These are phyloP conservation scores for Siniperca obscura DNA, from an alignment of 2,797 vertebrate genomes.

Conservation along the genomic window DNA sequence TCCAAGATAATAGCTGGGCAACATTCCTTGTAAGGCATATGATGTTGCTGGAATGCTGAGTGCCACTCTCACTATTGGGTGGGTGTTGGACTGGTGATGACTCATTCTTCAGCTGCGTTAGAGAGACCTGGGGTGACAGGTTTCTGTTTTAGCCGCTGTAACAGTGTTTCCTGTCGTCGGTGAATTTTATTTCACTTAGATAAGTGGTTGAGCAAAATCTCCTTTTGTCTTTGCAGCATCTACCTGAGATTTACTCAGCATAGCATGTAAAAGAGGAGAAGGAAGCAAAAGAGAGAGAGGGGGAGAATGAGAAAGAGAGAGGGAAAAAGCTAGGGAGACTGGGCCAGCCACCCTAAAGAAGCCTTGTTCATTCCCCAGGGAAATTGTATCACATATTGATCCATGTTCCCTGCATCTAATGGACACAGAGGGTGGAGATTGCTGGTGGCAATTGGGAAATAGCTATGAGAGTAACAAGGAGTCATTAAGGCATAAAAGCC, in stretches of 20 bases:
- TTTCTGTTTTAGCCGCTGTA: conserved; percentile 59
- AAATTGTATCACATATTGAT: conserved; percentile 82
- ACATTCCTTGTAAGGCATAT: conserved; percentile 71
- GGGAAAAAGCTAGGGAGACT: conserved; percentile 26
- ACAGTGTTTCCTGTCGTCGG: conserved; percentile 56
- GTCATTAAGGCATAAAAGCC: conserved; percentile 82
- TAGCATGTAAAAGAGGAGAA: conserved; percentile 24
- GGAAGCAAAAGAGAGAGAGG: not conserved
- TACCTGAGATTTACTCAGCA: conserved; percentile 54
- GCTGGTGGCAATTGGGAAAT: conserved; percentile 79
- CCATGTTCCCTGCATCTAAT: conserved; percentile 75
- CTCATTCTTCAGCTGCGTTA: conserved; percentile 66
- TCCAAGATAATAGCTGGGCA: conserved; percentile 77
- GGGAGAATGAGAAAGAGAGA: conserved; percentile 6
- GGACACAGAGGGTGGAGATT: conserved; percentile 73
- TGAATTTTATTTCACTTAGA: conserved; percentile 54
- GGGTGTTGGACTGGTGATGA: conserved; percentile 71
- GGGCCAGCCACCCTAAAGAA: conserved; percentile 61
- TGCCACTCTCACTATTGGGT: conserved; percentile 58
- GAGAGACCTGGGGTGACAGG: conserved; percentile 68
- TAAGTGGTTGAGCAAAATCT: conserved; percentile 59
- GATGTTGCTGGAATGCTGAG: conserved; percentile 71
- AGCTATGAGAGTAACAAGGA: conserved; percentile 81
- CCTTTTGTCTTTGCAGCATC: conserved; percentile 50
- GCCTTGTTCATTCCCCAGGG: conserved; percentile 65